A percentile compares a stretch with the other conserved stretches of the same genome.
phyloP scores from a whole-genome alignment of 2,888 invertebrate genomes.

The Synergus laeviventris region DNA sequence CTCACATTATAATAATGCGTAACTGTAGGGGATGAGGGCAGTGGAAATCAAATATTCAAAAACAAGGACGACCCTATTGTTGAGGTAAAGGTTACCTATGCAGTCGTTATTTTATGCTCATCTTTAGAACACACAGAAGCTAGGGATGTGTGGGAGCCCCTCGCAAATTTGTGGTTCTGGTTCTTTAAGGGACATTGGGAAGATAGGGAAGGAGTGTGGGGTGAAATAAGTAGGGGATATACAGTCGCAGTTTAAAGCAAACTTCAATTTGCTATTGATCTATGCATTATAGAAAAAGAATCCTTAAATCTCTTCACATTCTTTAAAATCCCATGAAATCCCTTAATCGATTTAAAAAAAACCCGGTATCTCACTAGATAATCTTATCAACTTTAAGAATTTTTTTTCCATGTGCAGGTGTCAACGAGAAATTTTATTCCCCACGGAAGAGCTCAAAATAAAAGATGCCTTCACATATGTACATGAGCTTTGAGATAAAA shows the following conservation, averaged over 20 bases:
- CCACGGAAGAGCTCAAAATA: no score
- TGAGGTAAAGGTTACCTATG: not conserved
- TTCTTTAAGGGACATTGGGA: not conserved
- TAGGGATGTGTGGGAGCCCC: not conserved
- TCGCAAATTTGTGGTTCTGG: not conserved
- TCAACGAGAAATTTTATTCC: no score
- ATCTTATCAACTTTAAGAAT: no score
- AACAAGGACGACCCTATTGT: not conserved
- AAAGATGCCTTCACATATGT: no score
- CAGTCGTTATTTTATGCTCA: not conserved
- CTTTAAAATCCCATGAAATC: no score
- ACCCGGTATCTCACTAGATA: no score
- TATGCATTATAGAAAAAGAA: no score
- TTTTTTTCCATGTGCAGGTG: no score
- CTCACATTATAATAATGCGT: not conserved
- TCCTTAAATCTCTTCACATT: no score
- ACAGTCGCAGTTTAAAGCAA: not conserved
- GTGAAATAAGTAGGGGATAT: not conserved
- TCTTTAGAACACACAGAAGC: not conserved
- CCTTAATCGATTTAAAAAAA: no score
- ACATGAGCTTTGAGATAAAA: no score
- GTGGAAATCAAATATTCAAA: not conserved
- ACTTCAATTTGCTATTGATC: not conserved
- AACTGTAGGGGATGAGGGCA: not conserved
- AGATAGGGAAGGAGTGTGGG: not conserved